phyloP scores from a whole-genome alignment of 64 coral and sea anemone species.

The Cladopsammia gracilis region DNA sequence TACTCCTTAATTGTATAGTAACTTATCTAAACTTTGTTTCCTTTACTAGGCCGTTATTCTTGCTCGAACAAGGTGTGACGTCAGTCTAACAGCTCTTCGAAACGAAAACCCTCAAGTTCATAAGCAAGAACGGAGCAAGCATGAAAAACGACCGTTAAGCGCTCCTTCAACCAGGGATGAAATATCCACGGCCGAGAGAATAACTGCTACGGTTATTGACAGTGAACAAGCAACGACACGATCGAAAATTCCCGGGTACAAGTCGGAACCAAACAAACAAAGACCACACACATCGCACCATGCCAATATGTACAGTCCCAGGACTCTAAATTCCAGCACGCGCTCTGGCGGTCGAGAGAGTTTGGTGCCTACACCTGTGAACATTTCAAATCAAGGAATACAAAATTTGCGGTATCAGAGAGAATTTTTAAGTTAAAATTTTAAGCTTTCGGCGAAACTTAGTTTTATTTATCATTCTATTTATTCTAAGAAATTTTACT shows the following conservation, averaged over 20 bases:
- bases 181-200: background rate
- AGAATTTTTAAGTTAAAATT: constrained; percentile 28
- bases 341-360: constrained; percentile 29
- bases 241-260: background rate
- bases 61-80: constrained; percentile 61
- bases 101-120: background rate
- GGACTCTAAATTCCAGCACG: constrained; percentile 26
- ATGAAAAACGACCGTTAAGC: constrained; percentile 32
- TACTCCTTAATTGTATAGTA: background rate
- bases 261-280: background rate
- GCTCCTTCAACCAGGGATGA: constrained; percentile 51
- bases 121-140: background rate
- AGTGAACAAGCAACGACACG: background rate
- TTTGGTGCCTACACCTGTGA: constrained; percentile 34
- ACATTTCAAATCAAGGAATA: constrained; percentile 58
- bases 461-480: too few relatives aligned
- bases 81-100: constrained; percentile 64
- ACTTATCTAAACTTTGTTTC: background rate
- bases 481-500: too few relatives aligned
- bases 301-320: constrained; percentile 38
- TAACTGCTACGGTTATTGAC: background rate
- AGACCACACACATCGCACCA: constrained; percentile 71
- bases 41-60: constrained; percentile 45
- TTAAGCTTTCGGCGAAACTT: too few relatives aligned
- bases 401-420: constrained; percentile 13